phyloP scores from a whole-genome alignment of 2,113 vertebrate genomes.

The Percopsis transmontana region DNA sequence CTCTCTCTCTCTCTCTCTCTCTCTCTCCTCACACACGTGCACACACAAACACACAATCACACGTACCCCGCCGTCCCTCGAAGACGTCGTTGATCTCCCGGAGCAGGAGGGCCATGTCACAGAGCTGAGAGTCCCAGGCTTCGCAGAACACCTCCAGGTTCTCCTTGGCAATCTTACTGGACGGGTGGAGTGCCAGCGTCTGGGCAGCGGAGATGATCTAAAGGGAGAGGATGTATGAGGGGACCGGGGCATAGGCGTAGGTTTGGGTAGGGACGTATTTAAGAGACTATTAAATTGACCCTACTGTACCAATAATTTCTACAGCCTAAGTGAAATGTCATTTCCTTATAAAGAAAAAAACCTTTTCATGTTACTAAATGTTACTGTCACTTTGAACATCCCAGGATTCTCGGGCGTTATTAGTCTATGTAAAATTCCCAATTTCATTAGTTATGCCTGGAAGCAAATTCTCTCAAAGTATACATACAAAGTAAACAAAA shows the following conservation, averaged over 20 bases:
- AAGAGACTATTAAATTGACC: no score
- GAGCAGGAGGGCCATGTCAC: constrained; percentile 89
- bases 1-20: not conserved
- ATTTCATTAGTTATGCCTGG: no score
- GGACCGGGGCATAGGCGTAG: not conserved
- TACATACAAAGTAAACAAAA: no score
- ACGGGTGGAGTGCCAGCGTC: constrained; percentile 93
- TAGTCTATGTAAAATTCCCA: no score
- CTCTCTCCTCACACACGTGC: not conserved
- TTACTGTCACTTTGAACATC: no score
- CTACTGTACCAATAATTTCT: no score
- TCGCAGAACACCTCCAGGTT: constrained; percentile 99
- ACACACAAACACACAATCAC: not conserved
- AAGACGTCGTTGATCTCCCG: constrained; percentile 94
- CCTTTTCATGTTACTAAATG: no score
- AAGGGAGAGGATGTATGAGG: constrained; percentile 7
- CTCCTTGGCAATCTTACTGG: constrained; percentile 98
- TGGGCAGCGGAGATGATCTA: constrained; percentile 97
- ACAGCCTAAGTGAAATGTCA: no score
- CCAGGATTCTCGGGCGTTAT: no score
- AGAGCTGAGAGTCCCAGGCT: constrained; percentile 97
- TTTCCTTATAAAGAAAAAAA: no score
- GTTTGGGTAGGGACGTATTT: not conserved
- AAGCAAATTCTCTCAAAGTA: no score
- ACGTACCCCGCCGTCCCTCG: constrained; percentile 92